A percentile compares a stretch with the other conserved stretches of the same genome.
These are phyloP conservation scores for Saccopteryx leptura DNA, from an alignment of 2,113 vertebrate genomes.

Conservation along the genomic window DNA sequence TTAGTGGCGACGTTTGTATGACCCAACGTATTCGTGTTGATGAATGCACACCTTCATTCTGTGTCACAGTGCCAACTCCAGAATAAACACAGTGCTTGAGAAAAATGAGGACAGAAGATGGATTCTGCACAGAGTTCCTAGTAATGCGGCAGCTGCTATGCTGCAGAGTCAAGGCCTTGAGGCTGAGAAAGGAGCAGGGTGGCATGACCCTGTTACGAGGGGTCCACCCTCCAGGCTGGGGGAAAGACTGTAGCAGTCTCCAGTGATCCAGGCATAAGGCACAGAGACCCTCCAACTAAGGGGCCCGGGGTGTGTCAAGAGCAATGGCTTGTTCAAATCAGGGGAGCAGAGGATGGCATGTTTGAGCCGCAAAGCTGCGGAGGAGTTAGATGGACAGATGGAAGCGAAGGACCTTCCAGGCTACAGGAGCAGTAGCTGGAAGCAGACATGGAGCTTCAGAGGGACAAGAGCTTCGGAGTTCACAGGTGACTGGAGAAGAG, in stretches of 20 bases:
- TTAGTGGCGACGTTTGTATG: background rate
- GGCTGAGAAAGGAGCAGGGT: background rate
- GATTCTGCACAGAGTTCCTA: background rate
- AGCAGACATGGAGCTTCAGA: background rate
- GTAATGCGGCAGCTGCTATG: background rate
- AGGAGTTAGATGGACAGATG: background rate
- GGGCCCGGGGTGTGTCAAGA: background rate
- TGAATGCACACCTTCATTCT: background rate
- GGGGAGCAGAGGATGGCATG: background rate
- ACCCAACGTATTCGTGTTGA: rapidly evolving
- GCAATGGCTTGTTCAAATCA: background rate
- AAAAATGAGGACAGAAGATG: background rate
- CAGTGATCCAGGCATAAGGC: background rate
- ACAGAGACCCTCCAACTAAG: background rate
- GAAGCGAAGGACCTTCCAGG: background rate
- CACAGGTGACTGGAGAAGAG: too few relatives aligned
- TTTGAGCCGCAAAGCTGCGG: background rate
- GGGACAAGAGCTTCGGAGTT: background rate
- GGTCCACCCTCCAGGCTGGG: background rate
- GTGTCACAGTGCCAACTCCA: background rate
- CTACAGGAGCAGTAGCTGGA: too few relatives aligned
- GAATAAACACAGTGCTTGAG: background rate
- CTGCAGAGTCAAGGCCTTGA: background rate
- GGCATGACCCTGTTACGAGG: rapidly evolving
- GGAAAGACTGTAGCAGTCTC: background rate